Evolutionary conservation across 2,113 vertebrate species (phyloP).

Genomic region (Trogon melanurus): DNA sequence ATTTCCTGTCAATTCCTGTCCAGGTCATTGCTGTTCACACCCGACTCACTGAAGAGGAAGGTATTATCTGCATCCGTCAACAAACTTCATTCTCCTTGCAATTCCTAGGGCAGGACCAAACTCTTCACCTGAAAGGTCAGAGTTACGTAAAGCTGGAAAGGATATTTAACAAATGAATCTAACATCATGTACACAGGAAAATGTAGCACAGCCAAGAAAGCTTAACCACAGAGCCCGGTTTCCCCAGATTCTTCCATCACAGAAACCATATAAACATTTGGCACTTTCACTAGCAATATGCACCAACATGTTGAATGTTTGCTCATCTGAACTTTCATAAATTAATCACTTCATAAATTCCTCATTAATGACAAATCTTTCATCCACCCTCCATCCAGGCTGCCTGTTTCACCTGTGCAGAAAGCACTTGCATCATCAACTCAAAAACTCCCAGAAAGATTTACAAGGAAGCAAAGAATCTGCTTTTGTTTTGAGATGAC

Average conservation of each 20-base stretch:
- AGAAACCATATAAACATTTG: not conserved
- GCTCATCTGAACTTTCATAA: not conserved
- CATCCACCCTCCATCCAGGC: not conserved
- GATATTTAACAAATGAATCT: conserved; percentile 12
- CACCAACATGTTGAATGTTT: not conserved
- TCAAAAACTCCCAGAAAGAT: not conserved
- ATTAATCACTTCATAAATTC: not conserved
- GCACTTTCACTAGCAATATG: conserved; percentile 1
- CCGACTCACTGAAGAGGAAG: not conserved
- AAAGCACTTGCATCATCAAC: not conserved
- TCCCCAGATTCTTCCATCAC: not conserved
- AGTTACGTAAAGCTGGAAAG: not conserved
- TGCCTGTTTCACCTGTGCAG: not conserved
- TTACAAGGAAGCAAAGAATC: not conserved
- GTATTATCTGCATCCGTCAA: conserved; percentile 20
- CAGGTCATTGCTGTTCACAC: not conserved
- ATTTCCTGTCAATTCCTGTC: conserved; percentile 24
- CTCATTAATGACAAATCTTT: not conserved
- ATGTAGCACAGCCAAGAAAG: not conserved
- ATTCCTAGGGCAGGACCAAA: conserved; percentile 28
- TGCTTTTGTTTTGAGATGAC: not conserved
- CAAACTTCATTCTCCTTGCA: not conserved
- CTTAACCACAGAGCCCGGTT: not conserved
- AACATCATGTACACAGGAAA: not conserved
- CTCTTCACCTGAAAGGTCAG: conserved; percentile 25